These are phyloP conservation scores for Trichonephila inaurata DNA, from an alignment of 1,140 invertebrate genomes.

Conservation along the genomic window DNA sequence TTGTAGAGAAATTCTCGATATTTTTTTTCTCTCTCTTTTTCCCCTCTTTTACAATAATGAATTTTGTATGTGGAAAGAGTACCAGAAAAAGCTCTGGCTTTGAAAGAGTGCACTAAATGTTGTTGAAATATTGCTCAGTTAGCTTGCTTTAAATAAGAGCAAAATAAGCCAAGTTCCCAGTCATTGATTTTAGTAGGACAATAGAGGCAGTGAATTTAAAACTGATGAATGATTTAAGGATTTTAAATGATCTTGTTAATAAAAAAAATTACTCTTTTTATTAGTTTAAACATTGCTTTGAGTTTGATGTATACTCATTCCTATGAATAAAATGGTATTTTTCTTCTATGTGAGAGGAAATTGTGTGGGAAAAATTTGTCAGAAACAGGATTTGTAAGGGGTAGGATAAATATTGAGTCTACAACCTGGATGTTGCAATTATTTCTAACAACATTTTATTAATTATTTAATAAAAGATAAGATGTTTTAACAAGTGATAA, in stretches of 20 bases:
- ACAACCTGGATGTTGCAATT: no score
- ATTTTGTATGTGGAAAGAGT: slow-evolving; percentile 16
- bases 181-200: slow-evolving; percentile 19
- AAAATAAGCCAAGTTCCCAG: not conserved
- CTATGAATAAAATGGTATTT: no score
- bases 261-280: not conserved
- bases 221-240: slow-evolving; percentile 31
- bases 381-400: no score
- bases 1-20: slow-evolving; percentile 58
- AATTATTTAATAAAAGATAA: no score
- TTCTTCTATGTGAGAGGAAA: no score
- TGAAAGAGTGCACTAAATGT: slow-evolving; percentile 29
- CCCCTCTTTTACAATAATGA: slow-evolving; percentile 56
- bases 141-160: not conserved
- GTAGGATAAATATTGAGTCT: no score
- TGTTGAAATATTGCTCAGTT: slow-evolving; percentile 25
- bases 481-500: no score
- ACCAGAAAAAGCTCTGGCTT: not conserved
- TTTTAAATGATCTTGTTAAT: not conserved
- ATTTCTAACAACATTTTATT: no score
- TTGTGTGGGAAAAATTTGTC: no score
- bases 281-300: no score
- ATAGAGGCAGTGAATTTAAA: not conserved
- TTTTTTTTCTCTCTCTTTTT: slow-evolving; percentile 23
- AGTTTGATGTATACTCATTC: no score